A percentile compares a stretch with the other conserved stretches of the same genome.
phyloP scores from a whole-genome alignment of 2,888 invertebrate genomes.

The Dorcus parallelipipedus region DNA sequence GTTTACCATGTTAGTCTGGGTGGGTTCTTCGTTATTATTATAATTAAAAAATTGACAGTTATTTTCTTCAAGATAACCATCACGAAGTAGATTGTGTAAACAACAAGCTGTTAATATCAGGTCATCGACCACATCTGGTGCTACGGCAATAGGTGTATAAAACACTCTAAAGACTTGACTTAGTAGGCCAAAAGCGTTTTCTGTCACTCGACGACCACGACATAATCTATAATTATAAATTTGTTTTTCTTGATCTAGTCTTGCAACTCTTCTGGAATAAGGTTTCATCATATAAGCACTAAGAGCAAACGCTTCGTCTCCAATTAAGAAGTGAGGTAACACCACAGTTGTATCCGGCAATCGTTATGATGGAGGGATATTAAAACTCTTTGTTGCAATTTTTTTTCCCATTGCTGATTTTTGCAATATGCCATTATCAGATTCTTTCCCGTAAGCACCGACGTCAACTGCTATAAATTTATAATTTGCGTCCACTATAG shows the following conservation, averaged over 20 bases:
- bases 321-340: conserved; percentile 1
- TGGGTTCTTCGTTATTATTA: not conserved
- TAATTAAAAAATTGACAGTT: conserved; percentile 3
- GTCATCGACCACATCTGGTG: conserved; percentile 1
- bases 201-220: conserved; percentile 2
- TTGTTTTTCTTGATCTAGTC: conserved; percentile 2
- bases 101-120: conserved; percentile 4
- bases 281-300: not conserved
- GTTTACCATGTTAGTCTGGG: too few relatives aligned
- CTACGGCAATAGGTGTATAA: conserved; percentile 9
- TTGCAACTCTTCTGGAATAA: conserved; percentile 6
- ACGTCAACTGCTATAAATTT: conserved; percentile 6
- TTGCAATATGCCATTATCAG: conserved; percentile 7
- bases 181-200: conserved; percentile 7
- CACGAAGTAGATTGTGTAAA: conserved; percentile 5
- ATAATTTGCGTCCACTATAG: conserved; percentile 21
- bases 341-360: conserved; percentile 1
- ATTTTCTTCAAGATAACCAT: conserved; percentile 8
- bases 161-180: conserved; percentile 12
- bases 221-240: conserved; percentile 10
- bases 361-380: not conserved
- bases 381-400: conserved; percentile 4
- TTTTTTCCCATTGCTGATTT: conserved; percentile 5
- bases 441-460: conserved; percentile 9
- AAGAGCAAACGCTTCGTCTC: conserved; percentile 6